Percentiles rank a stretch among this genome's conserved stretches.
Conservation (phyloP, 2,888 invertebrate species). For the Balanococcus diminutus region DNA sequence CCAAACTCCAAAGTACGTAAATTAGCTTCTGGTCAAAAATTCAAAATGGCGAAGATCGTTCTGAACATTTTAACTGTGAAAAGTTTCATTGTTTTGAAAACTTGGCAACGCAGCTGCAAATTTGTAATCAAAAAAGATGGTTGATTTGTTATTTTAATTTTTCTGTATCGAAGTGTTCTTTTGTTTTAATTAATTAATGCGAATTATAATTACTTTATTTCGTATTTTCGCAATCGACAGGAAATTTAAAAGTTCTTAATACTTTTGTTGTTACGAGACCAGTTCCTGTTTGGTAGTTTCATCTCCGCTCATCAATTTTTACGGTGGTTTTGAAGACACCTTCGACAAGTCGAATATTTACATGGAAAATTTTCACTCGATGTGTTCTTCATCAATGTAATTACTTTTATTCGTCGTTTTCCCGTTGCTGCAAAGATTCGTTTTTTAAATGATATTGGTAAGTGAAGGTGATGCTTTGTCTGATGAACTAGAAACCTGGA, state of each 20-base stretch:
- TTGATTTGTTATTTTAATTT: no score
- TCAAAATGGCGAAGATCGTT: no score
- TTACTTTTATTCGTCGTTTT: neutral
- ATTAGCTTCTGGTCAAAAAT: no score
- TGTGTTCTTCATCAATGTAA: neutral
- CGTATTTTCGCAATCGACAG: neutral
- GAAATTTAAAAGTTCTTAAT: neutral
- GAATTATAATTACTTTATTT: neutral
- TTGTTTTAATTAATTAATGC: no score
- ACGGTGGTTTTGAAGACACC: neutral
- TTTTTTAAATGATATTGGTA: slow-evolving; percentile 48
- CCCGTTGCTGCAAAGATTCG: neutral
- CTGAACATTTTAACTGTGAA: neutral
- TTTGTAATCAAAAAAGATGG: neutral
- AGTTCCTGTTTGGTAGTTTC: neutral
- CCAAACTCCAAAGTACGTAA: no score
- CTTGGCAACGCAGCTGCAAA: neutral
- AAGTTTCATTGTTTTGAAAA: neutral
- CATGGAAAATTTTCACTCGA: neutral
- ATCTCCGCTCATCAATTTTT: neutral
- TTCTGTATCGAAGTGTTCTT: no score
- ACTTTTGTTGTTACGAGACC: neutral
- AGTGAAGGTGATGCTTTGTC: slow-evolving; percentile 53
- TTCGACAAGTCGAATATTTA: neutral
- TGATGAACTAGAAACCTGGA: slow-evolving; percentile 49